Evolutionary conservation across 2,797 vertebrate species (phyloP), one percentile per base, ranked within the genome.

Genomic region (Labroides dimidiatus): DNA sequence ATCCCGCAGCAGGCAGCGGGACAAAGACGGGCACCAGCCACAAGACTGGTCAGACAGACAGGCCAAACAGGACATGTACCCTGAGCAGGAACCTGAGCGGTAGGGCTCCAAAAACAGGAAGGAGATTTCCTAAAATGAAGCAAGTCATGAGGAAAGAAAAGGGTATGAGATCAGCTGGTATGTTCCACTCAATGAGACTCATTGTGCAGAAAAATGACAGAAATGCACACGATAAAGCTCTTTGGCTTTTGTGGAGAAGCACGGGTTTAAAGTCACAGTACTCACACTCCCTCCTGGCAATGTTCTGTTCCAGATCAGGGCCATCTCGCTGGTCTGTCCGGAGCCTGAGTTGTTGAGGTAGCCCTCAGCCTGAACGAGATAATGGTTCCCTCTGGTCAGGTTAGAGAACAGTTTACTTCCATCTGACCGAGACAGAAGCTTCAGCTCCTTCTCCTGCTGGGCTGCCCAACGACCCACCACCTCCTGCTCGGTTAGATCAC

Each of bases 31-130:
- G 80, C 96, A 98, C 96, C 96, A 98, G 70, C 96, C 96, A 0
- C 96, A 98, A 43, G 96, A 95, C 90, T 97, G 96, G 84, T 98
- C 96, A 0, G 96, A 95, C 45, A 98, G 84, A 85, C 96, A 98
- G 50, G 95, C 95, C 77, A 94, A 89, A 78, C 96, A 98, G 13
- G 96, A 97, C 74, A 82, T 92, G 87, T 97, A 96, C 0, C 86
- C 86, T 2, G 89, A 59, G 8, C 96, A 98, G 42, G 89, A 92
- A 0, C 90, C 93, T 0, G 96, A 97, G 20, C 95, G 96, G 79
- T 93, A 96, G 0, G 96, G 97, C 85, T 98, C 97, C 90, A 96
- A 71, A 81, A 97, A 97, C 44, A 98, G 92, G 90, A 96, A 97
- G 41, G 96, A 96, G 84, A 98, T 97, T 91, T 97, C 96, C 97